phyloP scores from a whole-genome alignment of 2,797 vertebrate species.

The Coregonus ussuriensis region DNA sequence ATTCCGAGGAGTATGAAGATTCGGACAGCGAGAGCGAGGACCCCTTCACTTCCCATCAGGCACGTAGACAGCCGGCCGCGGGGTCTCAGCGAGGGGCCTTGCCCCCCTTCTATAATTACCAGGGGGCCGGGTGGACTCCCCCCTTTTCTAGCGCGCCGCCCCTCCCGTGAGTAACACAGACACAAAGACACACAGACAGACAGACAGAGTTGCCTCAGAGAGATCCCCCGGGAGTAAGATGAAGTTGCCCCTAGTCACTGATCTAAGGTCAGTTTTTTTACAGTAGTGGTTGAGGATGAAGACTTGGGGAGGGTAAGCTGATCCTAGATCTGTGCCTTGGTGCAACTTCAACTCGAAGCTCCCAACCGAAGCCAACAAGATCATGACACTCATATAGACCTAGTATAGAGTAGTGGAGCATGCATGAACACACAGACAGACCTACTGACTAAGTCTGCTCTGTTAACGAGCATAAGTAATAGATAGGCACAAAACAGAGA shows the following conservation, averaged over 20 bases:
- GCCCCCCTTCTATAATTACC: conserved; percentile 87
- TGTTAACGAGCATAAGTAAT: neutral
- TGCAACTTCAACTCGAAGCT: conserved; percentile 28
- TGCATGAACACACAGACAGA: conserved; percentile 31
- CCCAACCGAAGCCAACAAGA: conserved; percentile 18
- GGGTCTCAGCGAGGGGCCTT: conserved; percentile 83
- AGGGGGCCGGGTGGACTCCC: conserved; percentile 83
- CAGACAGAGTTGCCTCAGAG: conserved; percentile 63
- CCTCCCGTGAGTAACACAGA: conserved; percentile 85
- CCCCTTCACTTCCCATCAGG: conserved; percentile 86
- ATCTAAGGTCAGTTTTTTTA: conserved; percentile 25
- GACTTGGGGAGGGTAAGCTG: conserved; percentile 12
- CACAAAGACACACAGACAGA: conserved; percentile 80
- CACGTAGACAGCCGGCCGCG: conserved; percentile 83
- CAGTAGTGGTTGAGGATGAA: neutral
- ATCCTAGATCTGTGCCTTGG: conserved; percentile 36
- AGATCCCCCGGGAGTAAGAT: conserved; percentile 21
- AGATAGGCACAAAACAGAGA: conserved; percentile 29
- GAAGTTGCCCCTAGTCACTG: conserved; percentile 38
- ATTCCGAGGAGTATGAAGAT: conserved; percentile 83
- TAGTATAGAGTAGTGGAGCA: conserved; percentile 27
- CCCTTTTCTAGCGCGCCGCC: conserved; percentile 84
- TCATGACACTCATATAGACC: conserved; percentile 23
- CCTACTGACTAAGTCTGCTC: conserved; percentile 11
- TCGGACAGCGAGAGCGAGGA: conserved; percentile 86